Conservation (phyloP, 1,140 invertebrate genomes). For the Pectinophora gossypiella region DNA sequence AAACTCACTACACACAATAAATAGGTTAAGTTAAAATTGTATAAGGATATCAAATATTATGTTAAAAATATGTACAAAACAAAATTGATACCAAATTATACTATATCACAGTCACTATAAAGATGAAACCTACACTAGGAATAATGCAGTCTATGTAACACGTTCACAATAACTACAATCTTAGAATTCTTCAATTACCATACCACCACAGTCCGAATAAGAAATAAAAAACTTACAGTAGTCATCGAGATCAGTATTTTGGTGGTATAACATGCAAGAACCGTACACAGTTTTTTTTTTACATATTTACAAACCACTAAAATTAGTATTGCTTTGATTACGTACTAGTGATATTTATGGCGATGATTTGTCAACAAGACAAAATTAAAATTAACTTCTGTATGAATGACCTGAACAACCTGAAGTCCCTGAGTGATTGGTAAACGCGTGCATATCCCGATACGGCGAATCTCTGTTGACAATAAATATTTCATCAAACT, state of each 20-base stretch:
- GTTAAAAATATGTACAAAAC: conserved; percentile 66
- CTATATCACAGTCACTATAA: conserved; percentile 73
- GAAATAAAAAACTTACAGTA: background rate
- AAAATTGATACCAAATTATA: conserved; percentile 63
- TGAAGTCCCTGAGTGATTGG: conserved; percentile 60
- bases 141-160: conserved; percentile 64
- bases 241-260: background rate
- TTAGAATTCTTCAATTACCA: conserved; percentile 5
- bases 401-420: conserved; percentile 64
- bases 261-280: too few species aligned
- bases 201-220: too few species aligned
- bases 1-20: conserved; percentile 35
- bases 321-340: conserved; percentile 67
- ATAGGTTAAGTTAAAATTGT: conserved; percentile 67
- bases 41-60: conserved; percentile 68
- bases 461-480: conserved; percentile 64
- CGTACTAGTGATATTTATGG: conserved; percentile 60
- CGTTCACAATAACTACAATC: conserved; percentile 48
- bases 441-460: conserved; percentile 54
- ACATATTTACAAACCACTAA: conserved; percentile 46
- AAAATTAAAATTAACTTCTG: conserved; percentile 49
- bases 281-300: conserved; percentile 9
- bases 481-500: too few species aligned
- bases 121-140: conserved; percentile 56
- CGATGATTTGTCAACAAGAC: conserved; percentile 17